Percentiles rank a stretch among this genome's conserved stretches.
Evolutionary conservation across 1,140 invertebrate genomes (phyloP).

Genomic region (Pseudobourletiella spinata): DNA sequence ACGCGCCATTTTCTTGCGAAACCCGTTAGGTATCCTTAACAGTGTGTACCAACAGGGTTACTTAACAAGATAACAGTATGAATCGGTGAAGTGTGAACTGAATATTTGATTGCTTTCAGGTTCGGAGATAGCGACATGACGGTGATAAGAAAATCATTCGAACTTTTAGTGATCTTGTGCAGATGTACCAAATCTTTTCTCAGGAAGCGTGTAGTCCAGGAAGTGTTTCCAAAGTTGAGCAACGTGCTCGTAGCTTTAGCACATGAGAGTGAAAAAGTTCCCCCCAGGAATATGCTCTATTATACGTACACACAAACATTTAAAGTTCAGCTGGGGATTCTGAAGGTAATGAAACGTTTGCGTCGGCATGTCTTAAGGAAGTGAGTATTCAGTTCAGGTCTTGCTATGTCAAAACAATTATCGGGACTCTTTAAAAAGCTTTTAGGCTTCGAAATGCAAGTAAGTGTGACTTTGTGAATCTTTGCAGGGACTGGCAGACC

Average conservation of each 20-base stretch:
- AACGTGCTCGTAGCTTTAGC: constrained; percentile 10
- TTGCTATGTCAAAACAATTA: too few species aligned
- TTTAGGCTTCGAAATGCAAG: too few species aligned
- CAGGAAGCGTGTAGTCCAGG: constrained; percentile 22
- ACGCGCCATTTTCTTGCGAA: background rate
- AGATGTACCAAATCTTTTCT: constrained; percentile 19
- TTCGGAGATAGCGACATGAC: constrained; percentile 27
- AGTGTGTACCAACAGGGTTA: background rate
- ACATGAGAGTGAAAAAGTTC: constrained; percentile 14
- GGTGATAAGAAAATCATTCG: constrained; percentile 32
- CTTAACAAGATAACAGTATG: background rate
- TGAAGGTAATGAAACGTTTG: constrained; percentile 26
- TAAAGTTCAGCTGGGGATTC: constrained; percentile 27
- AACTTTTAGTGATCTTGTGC: constrained; percentile 19
- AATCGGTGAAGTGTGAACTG: background rate
- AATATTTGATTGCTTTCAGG: constrained; percentile 16
- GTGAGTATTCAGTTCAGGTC: too few species aligned
- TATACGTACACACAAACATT: constrained; percentile 31
- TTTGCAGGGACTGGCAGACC: constrained; percentile 21
- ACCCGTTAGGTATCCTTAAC: background rate
- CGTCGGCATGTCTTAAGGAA: too few species aligned
- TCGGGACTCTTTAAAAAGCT: too few species aligned
- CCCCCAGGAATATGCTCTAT: constrained; percentile 16
- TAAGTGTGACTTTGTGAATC: background rate
- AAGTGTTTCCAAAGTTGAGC: constrained; percentile 29